Percentiles rank a stretch among this genome's conserved stretches.
Conservation (phyloP, 2,797 vertebrate genomes). For the Carduelis carduelis region DNA sequence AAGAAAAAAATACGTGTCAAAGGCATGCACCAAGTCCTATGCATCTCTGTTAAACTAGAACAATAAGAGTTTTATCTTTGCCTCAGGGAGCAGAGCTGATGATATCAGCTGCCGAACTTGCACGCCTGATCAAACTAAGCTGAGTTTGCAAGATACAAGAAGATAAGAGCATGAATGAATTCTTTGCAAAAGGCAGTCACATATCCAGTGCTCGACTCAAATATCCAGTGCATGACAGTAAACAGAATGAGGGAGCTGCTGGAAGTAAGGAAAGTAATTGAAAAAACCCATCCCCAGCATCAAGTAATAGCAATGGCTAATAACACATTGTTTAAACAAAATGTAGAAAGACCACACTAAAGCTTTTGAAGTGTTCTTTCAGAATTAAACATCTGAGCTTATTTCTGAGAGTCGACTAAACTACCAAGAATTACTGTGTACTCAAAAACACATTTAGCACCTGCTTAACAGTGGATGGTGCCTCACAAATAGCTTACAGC, state of each 20-base stretch:
- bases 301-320: neutral
- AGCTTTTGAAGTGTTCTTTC: neutral
- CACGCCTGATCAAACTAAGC: neutral
- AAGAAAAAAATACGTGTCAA: neutral
- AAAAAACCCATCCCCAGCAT: neutral
- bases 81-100: neutral
- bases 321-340: neutral
- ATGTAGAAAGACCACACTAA: neutral
- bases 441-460: neutral
- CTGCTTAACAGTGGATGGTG: neutral
- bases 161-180: neutral
- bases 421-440: neutral
- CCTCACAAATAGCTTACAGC: neutral
- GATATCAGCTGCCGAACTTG: neutral
- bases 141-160: constrained; percentile 28
- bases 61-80: neutral
- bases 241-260: neutral
- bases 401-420: neutral
- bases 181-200: neutral
- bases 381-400: neutral
- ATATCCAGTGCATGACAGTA: fast-evolving
- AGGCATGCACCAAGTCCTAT: neutral
- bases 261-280: neutral
- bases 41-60: neutral
- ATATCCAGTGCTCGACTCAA: neutral